Percentiles rank a stretch among this genome's conserved stretches.
phyloP scores from a whole-genome alignment of 2,113 vertebrate genomes.

The Ammodytes marinus region DNA sequence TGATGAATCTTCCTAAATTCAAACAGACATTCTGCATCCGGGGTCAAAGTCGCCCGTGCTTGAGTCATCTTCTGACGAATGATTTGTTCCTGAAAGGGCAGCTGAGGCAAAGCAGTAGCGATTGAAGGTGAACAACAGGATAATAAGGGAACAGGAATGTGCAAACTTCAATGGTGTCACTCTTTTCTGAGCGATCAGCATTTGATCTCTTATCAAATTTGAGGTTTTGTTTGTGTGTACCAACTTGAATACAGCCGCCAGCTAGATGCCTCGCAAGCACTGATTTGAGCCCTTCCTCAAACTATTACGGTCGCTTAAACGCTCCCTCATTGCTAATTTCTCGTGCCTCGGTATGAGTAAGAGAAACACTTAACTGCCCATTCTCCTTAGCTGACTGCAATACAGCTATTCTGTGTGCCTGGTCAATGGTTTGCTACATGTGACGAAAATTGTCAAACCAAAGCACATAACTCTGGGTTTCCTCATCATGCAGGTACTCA shows the following conservation, averaged over 20 bases:
- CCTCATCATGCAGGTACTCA: slow-evolving; percentile 28
- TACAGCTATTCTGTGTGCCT: slow-evolving; percentile 36
- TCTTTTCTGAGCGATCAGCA: neutral
- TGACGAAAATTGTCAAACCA: slow-evolving; percentile 58
- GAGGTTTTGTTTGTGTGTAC: slow-evolving; percentile 25
- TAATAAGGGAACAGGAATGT: neutral
- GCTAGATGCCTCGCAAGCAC: slow-evolving; percentile 14
- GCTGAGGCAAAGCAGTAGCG: neutral
- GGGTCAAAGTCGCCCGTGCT: slow-evolving; percentile 28
- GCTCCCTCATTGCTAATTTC: slow-evolving; percentile 58
- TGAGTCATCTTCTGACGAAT: slow-evolving; percentile 14
- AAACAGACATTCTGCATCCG: slow-evolving; percentile 47
- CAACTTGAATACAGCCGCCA: slow-evolving; percentile 6
- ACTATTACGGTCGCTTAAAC: slow-evolving; percentile 53
- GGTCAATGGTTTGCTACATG: slow-evolving; percentile 44
- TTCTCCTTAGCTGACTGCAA: slow-evolving; percentile 50
- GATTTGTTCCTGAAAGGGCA: slow-evolving; percentile 12
- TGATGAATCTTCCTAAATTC: slow-evolving; percentile 47
- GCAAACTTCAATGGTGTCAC: neutral
- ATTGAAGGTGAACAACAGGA: neutral
- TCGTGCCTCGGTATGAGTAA: slow-evolving; percentile 37
- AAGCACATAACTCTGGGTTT: slow-evolving; percentile 40
- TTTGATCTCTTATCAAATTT: slow-evolving; percentile 17
- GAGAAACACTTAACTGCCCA: slow-evolving; percentile 52
- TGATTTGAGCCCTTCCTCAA: slow-evolving; percentile 51